Base-by-base conservation (phyloP, 2,113 vertebrate species). In the Triplophysa siluroides region DNA sequence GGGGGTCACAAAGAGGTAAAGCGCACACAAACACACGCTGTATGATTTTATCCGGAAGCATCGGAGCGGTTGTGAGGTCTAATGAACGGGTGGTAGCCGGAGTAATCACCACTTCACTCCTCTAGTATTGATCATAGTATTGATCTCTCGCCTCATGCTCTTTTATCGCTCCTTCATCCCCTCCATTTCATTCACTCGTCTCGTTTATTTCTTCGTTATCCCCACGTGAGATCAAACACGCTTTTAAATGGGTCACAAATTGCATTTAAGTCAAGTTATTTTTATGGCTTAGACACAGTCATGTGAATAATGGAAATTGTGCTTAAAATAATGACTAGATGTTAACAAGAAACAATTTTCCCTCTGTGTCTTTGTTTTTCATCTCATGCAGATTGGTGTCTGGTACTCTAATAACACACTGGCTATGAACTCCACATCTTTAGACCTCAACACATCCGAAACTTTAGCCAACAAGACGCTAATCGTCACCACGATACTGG, bases 371-470 rank as follows among this genome's bases (percentile, higher is more conserved):
- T 50, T 76, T 16, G 69, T 29, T 13, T 60, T n/a, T 54, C 50
- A 13, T 26, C 26, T 21, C 60, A 63, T 78, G 52, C 88, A 96
- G 95, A 95, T 96, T 1, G 96, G 96, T 9, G 87, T 92, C 67
- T 97, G 96, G 96, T 95, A 92, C 90, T 97, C 96, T 43, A 96
- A 95, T 89, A 92, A 95, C 86, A 96, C 95, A 0, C 70, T 97
- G 87, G 93, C 91, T 16, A 96, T 97, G 96, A 94, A 96, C 4
- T 91, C 95, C 73, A 94, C 95, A 3, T 94, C 94, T 1, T 85
- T 96, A 88, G 94, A 95, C 84, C 91, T 95, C 82, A 94, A 95
- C 58, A 86, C 90, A 1, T 95, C 95, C 0, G 94, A 95, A 84
- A 95, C 93, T 0, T 79, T 97, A 76, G 93, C 91, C 58, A 96